These are phyloP conservation scores for Notolepis coatsorum DNA, from an alignment of 2,797 vertebrate species.

Conservation along the genomic window DNA sequence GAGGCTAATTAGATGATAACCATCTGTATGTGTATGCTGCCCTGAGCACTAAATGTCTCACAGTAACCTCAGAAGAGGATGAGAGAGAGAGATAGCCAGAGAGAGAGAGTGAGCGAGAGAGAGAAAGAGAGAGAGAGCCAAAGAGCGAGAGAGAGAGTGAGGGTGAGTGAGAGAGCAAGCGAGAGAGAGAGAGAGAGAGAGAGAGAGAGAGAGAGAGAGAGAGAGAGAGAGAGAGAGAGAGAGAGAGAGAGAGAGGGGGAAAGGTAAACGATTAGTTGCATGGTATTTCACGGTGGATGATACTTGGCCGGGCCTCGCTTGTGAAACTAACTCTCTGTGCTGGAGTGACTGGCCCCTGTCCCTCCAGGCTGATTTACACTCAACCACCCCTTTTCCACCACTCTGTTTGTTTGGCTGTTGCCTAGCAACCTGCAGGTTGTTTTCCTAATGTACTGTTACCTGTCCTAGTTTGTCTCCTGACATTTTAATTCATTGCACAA, in stretches of 20 bases:
- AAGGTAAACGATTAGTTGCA: constrained; percentile 79
- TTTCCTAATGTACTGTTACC: constrained; percentile 73
- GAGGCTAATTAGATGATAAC: not conserved
- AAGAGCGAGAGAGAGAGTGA: not conserved
- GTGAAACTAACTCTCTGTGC: constrained; percentile 79
- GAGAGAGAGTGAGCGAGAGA: constrained; percentile 24
- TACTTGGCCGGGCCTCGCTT: constrained; percentile 78
- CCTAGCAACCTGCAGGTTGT: constrained; percentile 79
- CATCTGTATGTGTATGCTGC: not conserved
- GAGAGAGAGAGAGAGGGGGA: constrained; percentile 29
- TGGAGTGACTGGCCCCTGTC: constrained; percentile 74
- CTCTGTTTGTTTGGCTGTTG: constrained; percentile 78
- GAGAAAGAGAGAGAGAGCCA: constrained; percentile 25
- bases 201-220: constrained; percentile 1
- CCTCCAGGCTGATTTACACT: constrained; percentile 82
- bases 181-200: constrained; percentile 27
- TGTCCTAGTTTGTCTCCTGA: constrained; percentile 73
- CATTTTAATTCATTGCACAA: constrained; percentile 64
- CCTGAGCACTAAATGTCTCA: not conserved
- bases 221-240: constrained; percentile 6
- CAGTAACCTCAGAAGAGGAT: not conserved
- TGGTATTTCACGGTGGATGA: constrained; percentile 77
- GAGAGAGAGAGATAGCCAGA: not conserved
- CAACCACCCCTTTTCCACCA: constrained; percentile 53
- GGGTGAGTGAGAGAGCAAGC: constrained; percentile 4